Evolutionary conservation across 2,888 invertebrate genomes (phyloP), one percentile per base, ranked within the genome.

Genomic region (Cordylochernes scorpioides): DNA sequence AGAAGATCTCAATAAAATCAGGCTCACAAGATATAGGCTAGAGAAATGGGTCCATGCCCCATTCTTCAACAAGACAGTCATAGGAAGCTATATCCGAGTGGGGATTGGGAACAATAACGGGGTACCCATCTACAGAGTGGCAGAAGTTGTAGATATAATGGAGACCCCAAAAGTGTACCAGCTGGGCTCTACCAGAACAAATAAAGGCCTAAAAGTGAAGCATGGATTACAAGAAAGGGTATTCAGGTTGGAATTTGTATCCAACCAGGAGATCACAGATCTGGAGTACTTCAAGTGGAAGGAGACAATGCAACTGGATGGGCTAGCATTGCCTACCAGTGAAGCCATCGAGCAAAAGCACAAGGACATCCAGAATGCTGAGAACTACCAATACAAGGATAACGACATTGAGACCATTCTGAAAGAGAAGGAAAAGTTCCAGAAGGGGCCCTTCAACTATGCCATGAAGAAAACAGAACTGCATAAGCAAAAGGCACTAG

Each of bases 381-480:
- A 75, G 24, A 72, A 74, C 47, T 88, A 88, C 45, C 77, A 80
- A 45, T 88, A 74, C 48, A 86, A 84, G 52, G 88, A 91, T 51
- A 75, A 78, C 47, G 94, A 94, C 43, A 68, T 97, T 27, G 84
- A 84, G 45, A 68, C 72, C 63, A 68, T 66, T 53, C 70, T 88
- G 6, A 65, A 67, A 27, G 88, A 91, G 49, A 94, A 94, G 49
- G 74, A 74, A 38, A 63, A 80, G 28, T 94, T 94, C 53, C 69
- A 82, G 41, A 70, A 74, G 22, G 72, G 72, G 41, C 88, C 94
- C 1, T 77, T 74, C 35, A 97, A 99, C 54, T 94, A 82, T 54
- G 97, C 94, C 0, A 75, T 91, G 72, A 75, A 72, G 50, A 99
- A 97, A 52, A 82, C 88, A 0, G 69, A 74, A 40, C 59, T 97